A percentile compares a stretch with the other conserved stretches of the same genome.
These are phyloP conservation scores for Biston betularia DNA, from an alignment of 2,888 invertebrate genomes.

Conservation along the genomic window DNA sequence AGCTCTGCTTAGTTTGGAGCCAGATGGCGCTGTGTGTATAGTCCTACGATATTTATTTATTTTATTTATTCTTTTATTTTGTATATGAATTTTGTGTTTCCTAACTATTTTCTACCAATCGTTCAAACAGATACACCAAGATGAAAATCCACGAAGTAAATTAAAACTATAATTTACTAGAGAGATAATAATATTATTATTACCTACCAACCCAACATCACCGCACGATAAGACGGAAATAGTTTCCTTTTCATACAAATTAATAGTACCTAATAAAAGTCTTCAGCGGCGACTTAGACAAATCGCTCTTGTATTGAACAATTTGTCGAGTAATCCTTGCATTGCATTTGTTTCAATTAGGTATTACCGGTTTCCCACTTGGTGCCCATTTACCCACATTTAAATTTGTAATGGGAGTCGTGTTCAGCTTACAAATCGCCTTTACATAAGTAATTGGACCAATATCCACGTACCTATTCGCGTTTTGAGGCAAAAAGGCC, in stretches of 20 bases:
- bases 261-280: slow-evolving; percentile 70
- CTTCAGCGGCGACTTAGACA: slow-evolving; percentile 77
- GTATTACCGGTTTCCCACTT: slow-evolving; percentile 69
- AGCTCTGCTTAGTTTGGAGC: too few relatives aligned
- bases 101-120: too few relatives aligned
- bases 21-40: too few relatives aligned
- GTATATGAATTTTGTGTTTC: too few relatives aligned
- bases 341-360: slow-evolving; percentile 85
- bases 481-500: slow-evolving; percentile 57
- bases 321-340: slow-evolving; percentile 84
- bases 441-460: slow-evolving; percentile 60
- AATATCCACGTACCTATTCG: slow-evolving; percentile 57
- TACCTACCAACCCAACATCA: background rate
- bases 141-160: too few relatives aligned
- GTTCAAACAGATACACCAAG: too few relatives aligned
- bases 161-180: too few relatives aligned
- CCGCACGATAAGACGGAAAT: slow-evolving; percentile 6
- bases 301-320: slow-evolving; percentile 84
- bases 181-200: too few relatives aligned
- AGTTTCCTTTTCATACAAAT: slow-evolving; percentile 49
- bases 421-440: slow-evolving; percentile 70
- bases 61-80: too few relatives aligned
- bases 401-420: slow-evolving; percentile 67
- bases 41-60: too few relatives aligned
- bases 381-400: slow-evolving; percentile 70